Percentiles rank a stretch among this genome's conserved stretches.
Evolutionary conservation across 2,797 vertebrate species (phyloP).

Genomic region (Megalops cyprinoides): DNA sequence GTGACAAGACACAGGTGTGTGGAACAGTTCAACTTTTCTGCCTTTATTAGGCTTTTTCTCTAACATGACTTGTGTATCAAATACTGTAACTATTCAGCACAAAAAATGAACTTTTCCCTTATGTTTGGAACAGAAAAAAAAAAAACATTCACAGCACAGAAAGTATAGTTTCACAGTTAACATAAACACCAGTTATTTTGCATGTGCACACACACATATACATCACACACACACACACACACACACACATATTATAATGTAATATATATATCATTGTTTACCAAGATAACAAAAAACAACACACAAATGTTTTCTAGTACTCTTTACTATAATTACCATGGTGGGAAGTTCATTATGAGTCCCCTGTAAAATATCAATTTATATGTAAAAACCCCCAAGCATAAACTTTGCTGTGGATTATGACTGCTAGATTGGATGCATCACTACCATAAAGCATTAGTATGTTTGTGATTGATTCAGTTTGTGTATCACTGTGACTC

Average conservation of each 20-base stretch:
- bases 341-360: background rate
- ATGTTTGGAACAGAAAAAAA: background rate
- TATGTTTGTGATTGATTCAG: background rate
- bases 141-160: background rate
- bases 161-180: background rate
- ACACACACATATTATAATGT: background rate
- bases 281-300: background rate
- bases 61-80: background rate
- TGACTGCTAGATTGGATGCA: background rate
- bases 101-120: background rate
- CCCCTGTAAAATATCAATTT: background rate
- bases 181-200: background rate
- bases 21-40: too few species aligned
- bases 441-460: background rate
- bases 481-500: constrained; percentile 4
- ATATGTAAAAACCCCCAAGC: constrained; percentile 1
- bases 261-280: background rate
- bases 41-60: background rate
- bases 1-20: too few species aligned
- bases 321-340: background rate
- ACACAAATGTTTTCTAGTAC: background rate
- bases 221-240: background rate
- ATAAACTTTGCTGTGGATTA: background rate
- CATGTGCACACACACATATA: background rate
- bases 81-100: background rate